These are phyloP conservation scores for Papilio protenor DNA, from an alignment of 2,888 invertebrate species.

Conservation along the genomic window DNA sequence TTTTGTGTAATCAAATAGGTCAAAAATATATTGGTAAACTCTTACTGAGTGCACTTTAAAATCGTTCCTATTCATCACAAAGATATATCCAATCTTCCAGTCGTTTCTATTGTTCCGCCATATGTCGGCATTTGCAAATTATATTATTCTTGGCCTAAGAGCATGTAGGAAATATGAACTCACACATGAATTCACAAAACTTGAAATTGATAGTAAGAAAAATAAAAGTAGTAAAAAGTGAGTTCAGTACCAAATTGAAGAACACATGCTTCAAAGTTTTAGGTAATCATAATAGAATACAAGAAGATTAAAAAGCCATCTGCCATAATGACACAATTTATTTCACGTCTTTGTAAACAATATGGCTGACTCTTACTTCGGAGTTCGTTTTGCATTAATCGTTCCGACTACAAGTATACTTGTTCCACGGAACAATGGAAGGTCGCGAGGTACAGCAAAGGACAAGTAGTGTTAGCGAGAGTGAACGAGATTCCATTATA, in stretches of 20 bases:
- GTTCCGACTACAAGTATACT: neutral
- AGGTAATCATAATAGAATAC: neutral
- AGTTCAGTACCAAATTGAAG: no score
- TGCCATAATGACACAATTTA: neutral
- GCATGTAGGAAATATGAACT: neutral
- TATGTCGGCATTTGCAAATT: neutral
- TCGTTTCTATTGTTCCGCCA: neutral
- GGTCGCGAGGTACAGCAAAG: conserved; percentile 33
- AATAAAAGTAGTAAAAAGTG: no score
- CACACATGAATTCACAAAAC: neutral
- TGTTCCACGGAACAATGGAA: conserved; percentile 39
- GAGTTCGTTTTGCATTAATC: conserved; percentile 8
- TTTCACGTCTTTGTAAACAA: neutral
- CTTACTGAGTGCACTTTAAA: conserved; percentile 1
- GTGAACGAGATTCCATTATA: conserved; percentile 14
- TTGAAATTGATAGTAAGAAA: neutral
- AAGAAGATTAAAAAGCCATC: neutral
- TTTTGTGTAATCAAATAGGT: no score
- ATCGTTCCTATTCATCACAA: neutral
- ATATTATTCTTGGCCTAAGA: neutral
- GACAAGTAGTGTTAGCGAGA: conserved; percentile 27
- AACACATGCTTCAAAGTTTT: neutral
- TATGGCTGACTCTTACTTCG: neutral
- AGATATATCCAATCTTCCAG: neutral
- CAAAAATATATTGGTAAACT: neutral